phyloP scores from a whole-genome alignment of 2,797 vertebrate species.

The Channallabes apus region DNA sequence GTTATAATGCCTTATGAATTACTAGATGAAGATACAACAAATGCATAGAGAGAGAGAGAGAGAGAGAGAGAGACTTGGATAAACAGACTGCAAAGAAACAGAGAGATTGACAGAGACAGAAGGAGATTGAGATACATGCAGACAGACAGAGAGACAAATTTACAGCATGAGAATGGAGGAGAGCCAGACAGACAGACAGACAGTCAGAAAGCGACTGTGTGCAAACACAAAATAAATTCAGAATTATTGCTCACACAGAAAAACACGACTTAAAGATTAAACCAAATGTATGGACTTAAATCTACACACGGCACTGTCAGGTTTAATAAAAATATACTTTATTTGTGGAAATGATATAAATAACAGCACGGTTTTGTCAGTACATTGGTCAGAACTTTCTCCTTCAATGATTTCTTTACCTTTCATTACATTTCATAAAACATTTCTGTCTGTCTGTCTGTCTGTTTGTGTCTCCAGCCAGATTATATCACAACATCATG shows the following conservation, averaged over 20 bases:
- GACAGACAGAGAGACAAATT: background rate
- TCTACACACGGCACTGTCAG: background rate
- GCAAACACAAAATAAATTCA: background rate
- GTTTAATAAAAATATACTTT: background rate
- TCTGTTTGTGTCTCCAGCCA: no score
- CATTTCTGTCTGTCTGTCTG: no score
- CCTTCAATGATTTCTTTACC: no score
- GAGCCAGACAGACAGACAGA: background rate
- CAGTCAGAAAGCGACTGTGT: background rate
- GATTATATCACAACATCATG: no score
- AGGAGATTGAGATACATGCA: background rate
- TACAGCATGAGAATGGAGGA: background rate
- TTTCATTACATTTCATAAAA: no score
- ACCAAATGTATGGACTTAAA: background rate
- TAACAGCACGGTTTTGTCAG: no score
- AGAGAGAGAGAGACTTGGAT: background rate
- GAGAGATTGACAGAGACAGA: background rate
- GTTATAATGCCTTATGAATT: background rate
- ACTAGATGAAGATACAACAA: background rate
- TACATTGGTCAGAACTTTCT: no score
- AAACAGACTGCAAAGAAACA: no score
- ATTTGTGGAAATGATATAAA: background rate
- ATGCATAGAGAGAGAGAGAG: background rate
- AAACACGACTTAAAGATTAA: background rate
- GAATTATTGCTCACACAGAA: background rate